These are phyloP conservation scores for Butorides virescens DNA, from an alignment of 2,113 vertebrate genomes.

Conservation along the genomic window DNA sequence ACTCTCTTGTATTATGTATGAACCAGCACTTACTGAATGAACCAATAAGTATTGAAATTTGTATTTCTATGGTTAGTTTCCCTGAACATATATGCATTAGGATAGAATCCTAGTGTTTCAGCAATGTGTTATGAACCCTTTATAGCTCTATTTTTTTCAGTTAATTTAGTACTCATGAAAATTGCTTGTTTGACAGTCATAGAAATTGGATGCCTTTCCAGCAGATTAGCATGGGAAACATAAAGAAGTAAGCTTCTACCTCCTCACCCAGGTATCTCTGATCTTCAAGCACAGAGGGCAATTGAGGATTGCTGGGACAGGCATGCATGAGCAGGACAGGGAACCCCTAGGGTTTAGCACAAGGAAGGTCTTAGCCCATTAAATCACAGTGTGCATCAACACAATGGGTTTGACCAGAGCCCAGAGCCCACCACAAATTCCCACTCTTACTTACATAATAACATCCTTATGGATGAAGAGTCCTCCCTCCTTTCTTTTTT, in stretches of 20 bases:
- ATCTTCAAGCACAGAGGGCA: neutral
- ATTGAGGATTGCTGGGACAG: fast-evolving
- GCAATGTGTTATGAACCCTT: neutral
- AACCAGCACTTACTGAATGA: slow-evolving; percentile 2
- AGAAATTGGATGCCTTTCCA: neutral
- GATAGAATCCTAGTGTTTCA: neutral
- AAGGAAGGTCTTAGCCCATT: fast-evolving
- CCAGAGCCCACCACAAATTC: fast-evolving
- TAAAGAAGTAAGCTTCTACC: neutral
- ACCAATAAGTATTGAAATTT: neutral
- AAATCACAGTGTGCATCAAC: neutral
- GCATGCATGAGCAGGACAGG: fast-evolving
- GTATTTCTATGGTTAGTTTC: slow-evolving; percentile 10
- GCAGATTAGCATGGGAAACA: neutral
- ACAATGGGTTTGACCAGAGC: fast-evolving
- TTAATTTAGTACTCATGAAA: neutral
- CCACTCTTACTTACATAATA: neutral
- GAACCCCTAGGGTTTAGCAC: neutral
- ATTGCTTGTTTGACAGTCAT: neutral
- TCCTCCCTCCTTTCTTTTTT: fast-evolving
- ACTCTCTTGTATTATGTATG: slow-evolving; percentile 22
- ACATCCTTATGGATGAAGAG: fast-evolving
- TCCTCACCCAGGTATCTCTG: neutral
- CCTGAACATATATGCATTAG: neutral
- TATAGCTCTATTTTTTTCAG: neutral